Base-by-base conservation (phyloP, 2,888 invertebrate species). In the Mellilla xanthometata region DNA sequence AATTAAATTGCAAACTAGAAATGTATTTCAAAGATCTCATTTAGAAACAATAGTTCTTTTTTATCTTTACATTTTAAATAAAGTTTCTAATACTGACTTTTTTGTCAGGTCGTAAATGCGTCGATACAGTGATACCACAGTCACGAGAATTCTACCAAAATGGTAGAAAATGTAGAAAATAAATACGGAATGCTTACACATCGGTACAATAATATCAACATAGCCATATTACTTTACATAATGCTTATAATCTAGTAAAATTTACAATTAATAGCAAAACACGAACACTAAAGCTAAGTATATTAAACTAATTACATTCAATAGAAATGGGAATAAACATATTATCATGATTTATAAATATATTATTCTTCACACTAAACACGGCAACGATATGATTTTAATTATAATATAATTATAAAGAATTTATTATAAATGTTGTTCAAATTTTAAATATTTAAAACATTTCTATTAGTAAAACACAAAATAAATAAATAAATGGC, bases 21-120 rank as follows among this genome's bases (percentile, higher is more conserved):
- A 19, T 19, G 19, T 4, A 19, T 19, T 3, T 19, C 19, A 19
- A 19, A 4, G 19, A 19, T 24, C 7, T 2, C 6, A 0, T 24
- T 24, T n/a, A 3, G 13, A 29, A 28, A n/a, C 12, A 28, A 30
- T 29, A 33, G 32, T 44, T 46, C 49, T 43, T 30, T 36, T 44
- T 35, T 44, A n/a, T n/a, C n/a, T 15, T 22, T 48, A 64, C 66
- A 61, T 58, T 60, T 58, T 59, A 65, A 67, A 8, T 60, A 61
- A 47, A 36, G 3, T 39, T 12, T 68, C 61, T 82, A 81, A 83
- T 83, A 81, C 81, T 81, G 81, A 75, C 68, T 42, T 40, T 42
- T 42, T 60, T 47, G 55, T 76, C 80, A 76, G 76, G 76, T 79
- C 77, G 69, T 60, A 72, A 72, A 75, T 80, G 78, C 80, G 77